Percentiles rank a stretch among this genome's conserved stretches.
phyloP scores from a whole-genome alignment of 2,888 invertebrate genomes.

The Drosophila setosimentum region DNA sequence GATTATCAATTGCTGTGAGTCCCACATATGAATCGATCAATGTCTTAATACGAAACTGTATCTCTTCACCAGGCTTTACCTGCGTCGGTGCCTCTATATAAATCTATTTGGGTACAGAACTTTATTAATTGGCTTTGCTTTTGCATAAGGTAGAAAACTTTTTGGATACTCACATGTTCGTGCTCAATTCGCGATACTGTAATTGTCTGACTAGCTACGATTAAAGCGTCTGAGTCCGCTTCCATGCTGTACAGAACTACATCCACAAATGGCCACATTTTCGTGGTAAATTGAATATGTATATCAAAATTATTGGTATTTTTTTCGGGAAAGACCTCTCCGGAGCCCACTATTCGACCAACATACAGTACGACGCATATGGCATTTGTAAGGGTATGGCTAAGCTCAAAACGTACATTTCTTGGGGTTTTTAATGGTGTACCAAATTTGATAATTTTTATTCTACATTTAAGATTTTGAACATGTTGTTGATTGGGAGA shows the following conservation, averaged over 20 bases:
- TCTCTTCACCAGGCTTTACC: constrained; percentile 22
- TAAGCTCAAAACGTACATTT: constrained; percentile 11
- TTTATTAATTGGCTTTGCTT: neutral
- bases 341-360: constrained; percentile 18
- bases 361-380: constrained; percentile 33
- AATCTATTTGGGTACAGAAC: constrained; percentile 7
- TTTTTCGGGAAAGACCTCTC: constrained; percentile 9
- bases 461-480: neutral
- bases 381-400: neutral
- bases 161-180: constrained; percentile 18
- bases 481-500: neutral
- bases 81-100: constrained; percentile 4
- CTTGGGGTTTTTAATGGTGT: neutral
- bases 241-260: constrained; percentile 30
- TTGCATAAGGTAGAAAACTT: neutral
- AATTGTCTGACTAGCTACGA: constrained; percentile 10
- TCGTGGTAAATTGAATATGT: neutral
- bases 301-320: constrained; percentile 5
- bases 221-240: neutral
- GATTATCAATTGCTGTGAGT: constrained; percentile 21
- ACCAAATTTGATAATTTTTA: constrained; percentile 11
- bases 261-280: constrained; percentile 39
- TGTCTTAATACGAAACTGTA: constrained; percentile 11
- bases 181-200: constrained; percentile 6
- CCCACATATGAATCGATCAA: constrained; percentile 34